Evolutionary conservation across 2,113 vertebrate genomes (phyloP), one percentile per base, ranked within the genome.

Genomic region (Astur gentilis): DNA sequence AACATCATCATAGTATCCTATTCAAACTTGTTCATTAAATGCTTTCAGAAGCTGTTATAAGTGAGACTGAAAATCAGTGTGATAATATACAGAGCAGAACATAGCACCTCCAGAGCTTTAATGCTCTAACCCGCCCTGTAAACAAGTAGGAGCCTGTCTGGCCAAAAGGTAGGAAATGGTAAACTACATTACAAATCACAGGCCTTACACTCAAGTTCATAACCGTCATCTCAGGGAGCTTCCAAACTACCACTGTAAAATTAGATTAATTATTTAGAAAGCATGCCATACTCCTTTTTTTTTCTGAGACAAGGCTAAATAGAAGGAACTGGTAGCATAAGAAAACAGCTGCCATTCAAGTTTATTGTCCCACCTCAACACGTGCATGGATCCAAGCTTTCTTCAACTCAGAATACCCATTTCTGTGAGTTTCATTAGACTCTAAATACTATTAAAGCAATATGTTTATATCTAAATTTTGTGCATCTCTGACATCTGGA

Each of bases 211-310:
- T 36, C 15, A 69, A 22, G 38, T 44, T 82, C 42, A 66, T 25
- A 87, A 42, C 3, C 7, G 0, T 61, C 17, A 73, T 57, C 25
- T 61, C 45, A 54, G 12, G 5, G 1, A 84, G 2, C 20, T 90
- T 87, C 34, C 22, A 42, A 70, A 40, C 9, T 32, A n/a, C 10
- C 38, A 49, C 4, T 40, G 23, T 75, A 82, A 89, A 92, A 71
- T 58, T 55, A 60, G 14, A 81, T 40, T 27, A 4, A 50, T 29
- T 66, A 34, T n/a, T 82, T 78, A 27, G 11, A 44, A 4, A 69
- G 11, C 1, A 3, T 31, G n/a, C 1, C 2, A 17, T 49, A 38
- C 1, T 45, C 6, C 8, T 73, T 75, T 57, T 20, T 20, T 20
- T 20, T 9, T 13, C 13, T 78, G 32, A 60, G 29, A 32, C 6